A percentile compares a stretch with the other conserved stretches of the same genome.
Evolutionary conservation across 2,888 invertebrate genomes (phyloP).

Genomic region (Drosophila neonasuta): DNA sequence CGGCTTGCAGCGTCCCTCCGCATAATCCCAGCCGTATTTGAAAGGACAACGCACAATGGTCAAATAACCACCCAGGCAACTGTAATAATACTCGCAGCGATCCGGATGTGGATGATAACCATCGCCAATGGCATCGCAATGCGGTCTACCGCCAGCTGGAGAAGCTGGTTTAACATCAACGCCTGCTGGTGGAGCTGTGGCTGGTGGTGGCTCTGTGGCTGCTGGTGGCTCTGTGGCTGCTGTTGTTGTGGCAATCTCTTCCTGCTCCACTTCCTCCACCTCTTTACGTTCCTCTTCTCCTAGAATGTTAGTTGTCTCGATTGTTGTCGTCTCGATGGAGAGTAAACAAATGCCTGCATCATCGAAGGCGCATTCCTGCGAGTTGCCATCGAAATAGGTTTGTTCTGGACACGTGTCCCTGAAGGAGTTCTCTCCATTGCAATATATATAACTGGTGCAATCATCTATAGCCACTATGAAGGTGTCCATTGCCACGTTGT

Average conservation of each 20-base stretch:
- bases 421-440: constrained; percentile 64
- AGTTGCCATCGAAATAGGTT: constrained; percentile 66
- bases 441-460: constrained; percentile 73
- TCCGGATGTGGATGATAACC: constrained; percentile 65
- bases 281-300: background rate
- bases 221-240: background rate
- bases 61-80: constrained; percentile 68
- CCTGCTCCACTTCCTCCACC: background rate
- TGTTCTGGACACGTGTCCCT: constrained; percentile 66
- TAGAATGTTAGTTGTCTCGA: background rate
- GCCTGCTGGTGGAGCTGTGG: background rate
- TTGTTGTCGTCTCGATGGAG: constrained; percentile 8
- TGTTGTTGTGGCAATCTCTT: constrained; percentile 1
- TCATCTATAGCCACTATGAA: constrained; percentile 64
- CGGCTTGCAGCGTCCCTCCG: constrained; percentile 62
- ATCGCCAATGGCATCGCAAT: constrained; percentile 44
- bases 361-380: constrained; percentile 68
- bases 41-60: constrained; percentile 73
- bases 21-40: constrained; percentile 71
- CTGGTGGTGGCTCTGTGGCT: background rate
- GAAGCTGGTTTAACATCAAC: background rate
- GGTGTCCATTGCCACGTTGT: constrained; percentile 40
- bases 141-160: constrained; percentile 40
- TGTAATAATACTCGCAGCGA: constrained; percentile 76
- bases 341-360: constrained; percentile 57